These are phyloP conservation scores for Caloenas nicobarica DNA, from an alignment of 2,113 vertebrate species.

Conservation along the genomic window DNA sequence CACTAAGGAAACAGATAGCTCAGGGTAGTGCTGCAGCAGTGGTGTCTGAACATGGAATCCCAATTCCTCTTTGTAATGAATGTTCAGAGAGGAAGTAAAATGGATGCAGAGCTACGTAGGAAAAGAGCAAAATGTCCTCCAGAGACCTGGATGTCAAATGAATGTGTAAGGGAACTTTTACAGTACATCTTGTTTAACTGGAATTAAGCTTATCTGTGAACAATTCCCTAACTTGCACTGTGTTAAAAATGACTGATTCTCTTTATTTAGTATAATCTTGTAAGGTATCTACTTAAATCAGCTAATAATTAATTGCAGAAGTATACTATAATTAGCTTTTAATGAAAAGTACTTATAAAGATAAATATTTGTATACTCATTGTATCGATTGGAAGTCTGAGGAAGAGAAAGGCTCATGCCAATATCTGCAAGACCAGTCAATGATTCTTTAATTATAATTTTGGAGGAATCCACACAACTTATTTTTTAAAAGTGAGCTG, in stretches of 20 bases:
- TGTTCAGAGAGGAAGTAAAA: slow-evolving; percentile 24
- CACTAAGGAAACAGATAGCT: not conserved
- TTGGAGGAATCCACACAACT: not conserved
- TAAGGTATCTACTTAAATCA: not conserved
- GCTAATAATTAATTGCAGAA: slow-evolving; percentile 3
- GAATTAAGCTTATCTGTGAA: slow-evolving; percentile 1
- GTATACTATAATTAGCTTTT: not conserved
- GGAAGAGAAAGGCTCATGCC: not conserved
- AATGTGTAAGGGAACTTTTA: not conserved
- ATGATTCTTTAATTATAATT: not conserved
- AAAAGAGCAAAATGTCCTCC: slow-evolving; percentile 25
- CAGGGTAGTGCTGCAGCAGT: not conserved
- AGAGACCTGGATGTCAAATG: not conserved
- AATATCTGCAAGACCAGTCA: not conserved
- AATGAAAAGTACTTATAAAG: slow-evolving; percentile 15
- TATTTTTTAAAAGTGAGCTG: not conserved
- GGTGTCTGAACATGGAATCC: not conserved
- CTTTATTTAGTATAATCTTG: not conserved
- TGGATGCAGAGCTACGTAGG: not conserved
- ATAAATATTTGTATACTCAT: slow-evolving; percentile 26
- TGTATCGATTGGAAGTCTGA: not conserved
- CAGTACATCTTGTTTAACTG: not conserved
- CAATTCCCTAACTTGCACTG: not conserved
- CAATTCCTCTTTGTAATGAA: slow-evolving; percentile 19
- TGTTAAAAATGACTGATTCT: not conserved